Conservation (phyloP, 2,113 vertebrate species). For the Pionites leucogaster region DNA sequence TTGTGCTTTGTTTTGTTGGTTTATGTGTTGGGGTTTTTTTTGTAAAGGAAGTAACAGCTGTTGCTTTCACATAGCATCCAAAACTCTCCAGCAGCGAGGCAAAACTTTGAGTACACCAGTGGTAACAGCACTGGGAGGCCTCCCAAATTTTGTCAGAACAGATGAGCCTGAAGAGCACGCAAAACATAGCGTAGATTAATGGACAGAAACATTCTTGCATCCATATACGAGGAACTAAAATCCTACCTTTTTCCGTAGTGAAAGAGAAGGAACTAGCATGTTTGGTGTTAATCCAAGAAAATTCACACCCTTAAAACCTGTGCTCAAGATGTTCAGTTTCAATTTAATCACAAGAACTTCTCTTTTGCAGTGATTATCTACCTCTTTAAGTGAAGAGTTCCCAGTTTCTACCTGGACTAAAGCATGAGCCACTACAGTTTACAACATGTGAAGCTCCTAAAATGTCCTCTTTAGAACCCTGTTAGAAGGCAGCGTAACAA, state of each 20-base stretch:
- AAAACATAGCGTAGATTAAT: neutral
- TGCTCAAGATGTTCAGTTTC: neutral
- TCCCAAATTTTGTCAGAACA: neutral
- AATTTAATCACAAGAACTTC: neutral
- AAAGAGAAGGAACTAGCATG: neutral
- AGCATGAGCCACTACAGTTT: neutral
- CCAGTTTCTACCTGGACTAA: neutral
- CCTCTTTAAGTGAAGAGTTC: neutral
- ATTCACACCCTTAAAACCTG: neutral
- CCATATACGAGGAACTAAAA: neutral
- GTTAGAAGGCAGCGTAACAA: neutral
- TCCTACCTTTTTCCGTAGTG: neutral
- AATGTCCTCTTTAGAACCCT: neutral
- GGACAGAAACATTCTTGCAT: neutral
- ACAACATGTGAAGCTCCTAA: neutral
- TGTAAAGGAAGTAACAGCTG: conserved; percentile 56
- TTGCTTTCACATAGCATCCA: conserved; percentile 37
- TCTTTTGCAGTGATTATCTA: neutral
- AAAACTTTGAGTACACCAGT: neutral
- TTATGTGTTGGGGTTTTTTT: neutral
- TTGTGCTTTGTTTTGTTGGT: conserved; percentile 27
- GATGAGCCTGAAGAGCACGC: neutral
- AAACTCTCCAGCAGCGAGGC: conserved; percentile 16
- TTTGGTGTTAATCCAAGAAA: neutral
- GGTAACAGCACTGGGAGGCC: neutral